Evolutionary conservation across 2,888 invertebrate species (phyloP).

Genomic region (Harpagoxenus sublaevis): DNA sequence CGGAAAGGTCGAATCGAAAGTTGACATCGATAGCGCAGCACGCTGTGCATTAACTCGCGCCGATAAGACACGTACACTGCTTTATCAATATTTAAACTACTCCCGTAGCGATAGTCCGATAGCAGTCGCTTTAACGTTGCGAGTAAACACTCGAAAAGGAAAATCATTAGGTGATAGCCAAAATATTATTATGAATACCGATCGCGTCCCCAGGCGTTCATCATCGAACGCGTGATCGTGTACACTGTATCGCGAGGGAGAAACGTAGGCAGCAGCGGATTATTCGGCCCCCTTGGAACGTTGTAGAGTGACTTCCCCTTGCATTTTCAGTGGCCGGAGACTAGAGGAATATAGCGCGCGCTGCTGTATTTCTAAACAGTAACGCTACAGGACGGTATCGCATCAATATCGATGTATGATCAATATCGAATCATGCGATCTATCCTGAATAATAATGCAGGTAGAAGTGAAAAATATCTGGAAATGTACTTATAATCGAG

Average conservation of each 20-base stretch:
- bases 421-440: neutral
- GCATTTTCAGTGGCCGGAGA: slow-evolving; percentile 72
- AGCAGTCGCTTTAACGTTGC: neutral
- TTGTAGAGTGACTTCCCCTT: slow-evolving; percentile 71
- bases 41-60: neutral
- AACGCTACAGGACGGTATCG: neutral
- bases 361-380: neutral
- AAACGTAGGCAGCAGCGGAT: slow-evolving; percentile 44
- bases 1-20: slow-evolving; percentile 4
- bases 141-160: neutral
- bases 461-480: neutral
- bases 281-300: slow-evolving; percentile 72
- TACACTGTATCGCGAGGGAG: slow-evolving; percentile 16
- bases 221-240: slow-evolving; percentile 31
- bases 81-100: neutral
- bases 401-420: neutral
- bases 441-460: neutral
- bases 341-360: slow-evolving; percentile 55
- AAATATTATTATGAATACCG: neutral
- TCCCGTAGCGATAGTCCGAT: neutral
- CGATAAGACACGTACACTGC: neutral
- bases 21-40: slow-evolving; percentile 11
- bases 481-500: neutral
- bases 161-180: neutral
- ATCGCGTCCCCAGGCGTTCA: slow-evolving; percentile 18